phyloP scores from a whole-genome alignment of 2,888 invertebrate genomes.

The Cacoxenus indagator region DNA sequence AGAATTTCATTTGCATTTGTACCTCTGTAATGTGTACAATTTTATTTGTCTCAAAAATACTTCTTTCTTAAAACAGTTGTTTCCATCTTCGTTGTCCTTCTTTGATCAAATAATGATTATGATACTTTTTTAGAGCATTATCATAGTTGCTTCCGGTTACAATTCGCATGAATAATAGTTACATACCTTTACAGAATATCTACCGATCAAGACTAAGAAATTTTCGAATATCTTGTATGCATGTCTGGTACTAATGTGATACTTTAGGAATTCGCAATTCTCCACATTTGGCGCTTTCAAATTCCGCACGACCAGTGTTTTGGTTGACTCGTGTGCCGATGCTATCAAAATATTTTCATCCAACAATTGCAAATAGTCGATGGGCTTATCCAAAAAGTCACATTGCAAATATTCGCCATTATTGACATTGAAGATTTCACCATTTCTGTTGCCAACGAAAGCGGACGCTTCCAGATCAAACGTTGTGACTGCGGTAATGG shows the following conservation, averaged over 20 bases:
- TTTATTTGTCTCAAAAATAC: too few species aligned
- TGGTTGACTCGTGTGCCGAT: conserved; percentile 27
- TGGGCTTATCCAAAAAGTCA: conserved; percentile 33
- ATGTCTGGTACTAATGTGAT: conserved; percentile 33
- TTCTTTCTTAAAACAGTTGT: too few species aligned
- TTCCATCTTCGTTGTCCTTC: too few species aligned
- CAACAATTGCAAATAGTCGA: conserved; percentile 58
- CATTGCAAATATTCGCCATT: conserved; percentile 34
- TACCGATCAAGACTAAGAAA: conserved; percentile 54
- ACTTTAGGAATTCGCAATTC: conserved; percentile 7
- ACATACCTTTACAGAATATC: conserved; percentile 47
- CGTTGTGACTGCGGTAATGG: conserved; percentile 56
- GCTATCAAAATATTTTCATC: conserved; percentile 54
- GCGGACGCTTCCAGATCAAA: conserved; percentile 43
- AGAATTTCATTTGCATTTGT: too few species aligned
- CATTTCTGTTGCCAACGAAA: conserved; percentile 61
- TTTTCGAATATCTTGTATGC: conserved; percentile 42
- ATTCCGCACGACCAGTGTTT: conserved; percentile 37
- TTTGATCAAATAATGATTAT: too few species aligned
- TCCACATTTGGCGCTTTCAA: background rate
- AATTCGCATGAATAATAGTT: too few species aligned
- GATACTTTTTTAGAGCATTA: too few species aligned
- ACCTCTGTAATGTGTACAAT: too few species aligned
- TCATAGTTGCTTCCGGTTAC: too few species aligned
- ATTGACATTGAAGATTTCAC: conserved; percentile 55